Percentiles rank a stretch among this genome's conserved stretches.
phyloP scores from a whole-genome alignment of 2,797 vertebrate genomes.

The Iguana delicatissima region DNA sequence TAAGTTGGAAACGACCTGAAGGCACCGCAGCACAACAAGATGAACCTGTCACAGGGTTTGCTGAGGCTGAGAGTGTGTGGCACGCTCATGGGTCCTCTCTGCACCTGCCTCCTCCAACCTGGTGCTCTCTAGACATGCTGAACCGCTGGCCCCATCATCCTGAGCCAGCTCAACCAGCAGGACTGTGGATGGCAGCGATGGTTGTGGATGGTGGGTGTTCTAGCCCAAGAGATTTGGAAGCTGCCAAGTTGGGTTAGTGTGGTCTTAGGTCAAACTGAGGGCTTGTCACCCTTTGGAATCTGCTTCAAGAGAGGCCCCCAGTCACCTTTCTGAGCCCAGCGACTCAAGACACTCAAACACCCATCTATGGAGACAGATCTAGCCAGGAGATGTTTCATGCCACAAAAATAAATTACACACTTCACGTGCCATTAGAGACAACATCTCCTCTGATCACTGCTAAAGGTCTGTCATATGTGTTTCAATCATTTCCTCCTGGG shows the following conservation, averaged over 20 bases:
- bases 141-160: background rate
- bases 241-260: background rate
- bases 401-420: slow-evolving; percentile 20
- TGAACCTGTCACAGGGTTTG: too few species aligned
- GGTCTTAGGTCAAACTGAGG: background rate
- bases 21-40: too few species aligned
- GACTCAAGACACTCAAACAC: background rate
- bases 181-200: background rate
- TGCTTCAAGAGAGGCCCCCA: background rate
- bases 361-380: background rate
- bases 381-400: background rate
- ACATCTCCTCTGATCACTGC: background rate
- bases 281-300: background rate
- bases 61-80: too few species aligned
- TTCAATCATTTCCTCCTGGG: slow-evolving; percentile 19
- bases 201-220: background rate
- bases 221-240: background rate
- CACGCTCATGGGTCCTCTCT: background rate
- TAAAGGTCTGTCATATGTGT: background rate
- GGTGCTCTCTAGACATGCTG: background rate
- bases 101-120: too few species aligned
- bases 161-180: too few species aligned
- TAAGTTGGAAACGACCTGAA: too few species aligned
- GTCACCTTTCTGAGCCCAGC: background rate
- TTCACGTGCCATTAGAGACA: slow-evolving; percentile 10